phyloP scores from a whole-genome alignment of 1,140 invertebrate species.

The Caerostris darwini region DNA sequence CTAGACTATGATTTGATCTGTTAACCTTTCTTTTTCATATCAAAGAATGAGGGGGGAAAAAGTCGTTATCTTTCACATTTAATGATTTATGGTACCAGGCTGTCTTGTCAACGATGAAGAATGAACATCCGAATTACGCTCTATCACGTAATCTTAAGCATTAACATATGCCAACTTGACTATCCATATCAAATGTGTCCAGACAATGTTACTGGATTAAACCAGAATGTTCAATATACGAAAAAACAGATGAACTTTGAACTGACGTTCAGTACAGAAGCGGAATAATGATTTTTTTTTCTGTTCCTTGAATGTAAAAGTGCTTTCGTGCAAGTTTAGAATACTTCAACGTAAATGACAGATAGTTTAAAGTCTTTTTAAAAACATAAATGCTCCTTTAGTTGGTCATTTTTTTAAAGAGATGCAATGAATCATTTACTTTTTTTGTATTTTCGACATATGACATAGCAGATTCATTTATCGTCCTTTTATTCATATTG shows the following conservation, averaged over 20 bases:
- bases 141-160: not conserved
- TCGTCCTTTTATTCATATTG: no score
- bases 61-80: not conserved
- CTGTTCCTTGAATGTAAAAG: no score
- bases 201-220: not conserved
- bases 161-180: not conserved
- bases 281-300: not conserved
- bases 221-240: not conserved
- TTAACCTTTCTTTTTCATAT: not conserved
- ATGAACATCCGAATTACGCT: not conserved
- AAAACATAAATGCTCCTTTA: no score
- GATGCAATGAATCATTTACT: no score
- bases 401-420: no score
- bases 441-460: no score
- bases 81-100: not conserved
- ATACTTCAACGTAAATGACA: no score
- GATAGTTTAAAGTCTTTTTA: no score
- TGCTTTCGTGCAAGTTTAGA: no score
- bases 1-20: not conserved
- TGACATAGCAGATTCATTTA: no score
- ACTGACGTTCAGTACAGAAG: not conserved
- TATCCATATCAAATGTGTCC: not conserved
- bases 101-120: not conserved
- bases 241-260: not conserved
- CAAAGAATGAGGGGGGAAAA: not conserved